A percentile compares a stretch with the other conserved stretches of the same genome.
These are phyloP conservation scores for Villa cingulata DNA, from an alignment of 2,888 invertebrate species.

Conservation along the genomic window DNA sequence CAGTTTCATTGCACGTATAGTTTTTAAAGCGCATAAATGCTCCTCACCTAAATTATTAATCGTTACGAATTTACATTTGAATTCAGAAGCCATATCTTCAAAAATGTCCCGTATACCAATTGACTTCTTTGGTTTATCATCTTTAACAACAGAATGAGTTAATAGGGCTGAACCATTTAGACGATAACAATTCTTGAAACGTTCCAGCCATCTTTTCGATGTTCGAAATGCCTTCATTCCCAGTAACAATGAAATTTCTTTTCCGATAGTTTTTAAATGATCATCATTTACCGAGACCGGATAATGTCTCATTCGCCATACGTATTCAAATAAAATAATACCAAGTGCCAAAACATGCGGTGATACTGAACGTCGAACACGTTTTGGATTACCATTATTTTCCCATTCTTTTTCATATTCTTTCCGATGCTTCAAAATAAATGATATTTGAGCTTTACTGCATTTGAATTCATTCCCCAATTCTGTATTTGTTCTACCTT, in stretches of 20 bases:
- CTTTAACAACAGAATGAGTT: background rate
- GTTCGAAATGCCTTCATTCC: conserved; percentile 6
- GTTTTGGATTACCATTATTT: conserved; percentile 7
- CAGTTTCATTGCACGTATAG: background rate
- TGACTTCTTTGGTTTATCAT: background rate
- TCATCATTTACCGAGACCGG: conserved; percentile 7
- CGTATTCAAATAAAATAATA: conserved; percentile 9
- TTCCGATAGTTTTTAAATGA: conserved; percentile 3
- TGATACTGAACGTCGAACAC: conserved; percentile 6
- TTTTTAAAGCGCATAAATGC: background rate
- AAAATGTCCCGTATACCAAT: background rate
- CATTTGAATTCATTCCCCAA: conserved; percentile 8
- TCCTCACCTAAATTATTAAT: background rate
- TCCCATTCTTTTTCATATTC: conserved; percentile 10
- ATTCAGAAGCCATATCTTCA: background rate
- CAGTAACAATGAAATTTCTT: conserved; percentile 3
- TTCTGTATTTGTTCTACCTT: conserved; percentile 1
- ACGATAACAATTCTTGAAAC: conserved; percentile 9
- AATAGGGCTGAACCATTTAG: background rate
- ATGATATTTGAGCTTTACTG: conserved; percentile 9
- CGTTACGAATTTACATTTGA: background rate
- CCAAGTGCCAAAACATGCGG: conserved; percentile 6
- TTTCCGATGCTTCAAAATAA: conserved; percentile 8
- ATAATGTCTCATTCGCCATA: conserved; percentile 4
- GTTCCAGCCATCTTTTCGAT: conserved; percentile 7